phyloP scores from a whole-genome alignment of 2,888 invertebrate species.

The Furcula furcula region DNA sequence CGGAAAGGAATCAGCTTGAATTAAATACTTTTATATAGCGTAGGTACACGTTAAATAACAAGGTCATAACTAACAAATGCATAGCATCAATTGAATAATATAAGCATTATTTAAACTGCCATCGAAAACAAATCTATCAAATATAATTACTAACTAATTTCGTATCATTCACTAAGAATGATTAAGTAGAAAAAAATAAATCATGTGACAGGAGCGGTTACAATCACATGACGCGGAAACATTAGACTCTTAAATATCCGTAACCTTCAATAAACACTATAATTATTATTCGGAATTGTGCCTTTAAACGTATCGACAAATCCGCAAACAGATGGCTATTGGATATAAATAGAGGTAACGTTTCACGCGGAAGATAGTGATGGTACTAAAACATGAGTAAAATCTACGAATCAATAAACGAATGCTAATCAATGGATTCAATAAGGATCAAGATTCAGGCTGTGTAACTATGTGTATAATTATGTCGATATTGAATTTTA shows the following conservation, averaged over 20 bases:
- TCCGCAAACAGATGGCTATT: constrained; percentile 8
- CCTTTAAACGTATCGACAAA: constrained; percentile 5
- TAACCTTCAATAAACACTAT: constrained; percentile 8
- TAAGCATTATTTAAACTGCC: background rate
- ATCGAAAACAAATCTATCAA: background rate
- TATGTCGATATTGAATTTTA: background rate
- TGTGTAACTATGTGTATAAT: constrained; percentile 13
- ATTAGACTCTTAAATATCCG: constrained; percentile 7
- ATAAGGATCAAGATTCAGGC: constrained; percentile 10
- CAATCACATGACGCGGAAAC: constrained; percentile 10
- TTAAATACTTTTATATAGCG: too few relatives aligned
- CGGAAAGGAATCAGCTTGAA: too few relatives aligned
- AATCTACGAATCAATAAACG: constrained; percentile 12
- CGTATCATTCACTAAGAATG: background rate
- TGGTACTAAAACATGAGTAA: constrained; percentile 7
- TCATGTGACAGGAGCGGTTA: constrained; percentile 3
- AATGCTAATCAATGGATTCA: constrained; percentile 13
- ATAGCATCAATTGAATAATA: background rate
- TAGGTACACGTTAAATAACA: too few relatives aligned
- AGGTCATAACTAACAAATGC: background rate
- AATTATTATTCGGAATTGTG: constrained; percentile 8
- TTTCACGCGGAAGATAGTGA: constrained; percentile 5
- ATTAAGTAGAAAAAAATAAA: constrained; percentile 2
- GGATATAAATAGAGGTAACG: constrained; percentile 5
- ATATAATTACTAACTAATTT: background rate